Evolutionary conservation across 2,797 vertebrate genomes (phyloP).

Genomic region (Crocidura indochinensis): DNA sequence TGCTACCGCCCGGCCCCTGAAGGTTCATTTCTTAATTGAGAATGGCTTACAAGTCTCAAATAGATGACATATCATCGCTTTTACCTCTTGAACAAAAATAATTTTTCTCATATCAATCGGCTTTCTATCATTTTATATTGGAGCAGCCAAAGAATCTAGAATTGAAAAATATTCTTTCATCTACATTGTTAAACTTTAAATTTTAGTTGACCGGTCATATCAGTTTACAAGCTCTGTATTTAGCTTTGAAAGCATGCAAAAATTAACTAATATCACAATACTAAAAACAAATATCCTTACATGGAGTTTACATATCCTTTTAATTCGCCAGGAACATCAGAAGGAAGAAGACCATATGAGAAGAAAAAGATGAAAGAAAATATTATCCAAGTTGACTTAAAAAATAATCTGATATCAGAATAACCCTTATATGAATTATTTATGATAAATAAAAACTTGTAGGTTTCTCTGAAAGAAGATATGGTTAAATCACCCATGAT

Average conservation of each 20-base stretch:
- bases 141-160: background rate
- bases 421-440: slow-evolving; percentile 51
- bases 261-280: slow-evolving; percentile 44
- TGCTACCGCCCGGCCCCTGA: no score
- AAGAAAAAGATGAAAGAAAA: slow-evolving; percentile 35
- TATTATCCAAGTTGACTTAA: slow-evolving; percentile 27
- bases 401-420: slow-evolving; percentile 11
- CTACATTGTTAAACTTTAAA: background rate
- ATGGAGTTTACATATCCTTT: slow-evolving; percentile 61
- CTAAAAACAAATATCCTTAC: slow-evolving; percentile 51
- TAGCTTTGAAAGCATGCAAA: slow-evolving; percentile 44
- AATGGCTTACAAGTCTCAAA: background rate
- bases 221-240: background rate
- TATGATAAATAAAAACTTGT: slow-evolving; percentile 53
- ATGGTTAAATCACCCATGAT: slow-evolving; percentile 65
- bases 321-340: slow-evolving; percentile 46
- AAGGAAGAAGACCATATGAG: slow-evolving; percentile 25
- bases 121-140: background rate
- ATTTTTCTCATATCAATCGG: background rate
- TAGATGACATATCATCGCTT: background rate
- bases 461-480: slow-evolving; percentile 64
- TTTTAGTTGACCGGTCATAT: slow-evolving; percentile 32
- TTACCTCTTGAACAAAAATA: background rate
- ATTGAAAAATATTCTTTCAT: background rate
- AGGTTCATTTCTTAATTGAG: background rate